These are phyloP conservation scores for Zaprionus davidi DNA, from an alignment of 1,140 invertebrate species.

Conservation along the genomic window DNA sequence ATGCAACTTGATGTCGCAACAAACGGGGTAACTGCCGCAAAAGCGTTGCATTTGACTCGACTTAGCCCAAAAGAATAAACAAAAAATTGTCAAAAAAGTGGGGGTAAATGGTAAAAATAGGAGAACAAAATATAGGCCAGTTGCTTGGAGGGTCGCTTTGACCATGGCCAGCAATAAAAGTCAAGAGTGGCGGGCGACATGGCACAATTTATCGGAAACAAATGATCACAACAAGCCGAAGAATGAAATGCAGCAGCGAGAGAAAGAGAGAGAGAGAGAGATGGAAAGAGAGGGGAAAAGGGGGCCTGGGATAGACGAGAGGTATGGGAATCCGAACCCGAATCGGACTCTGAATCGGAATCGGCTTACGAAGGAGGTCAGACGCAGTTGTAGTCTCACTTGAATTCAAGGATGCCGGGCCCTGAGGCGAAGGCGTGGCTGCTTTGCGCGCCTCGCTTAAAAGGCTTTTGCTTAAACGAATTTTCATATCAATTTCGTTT, in stretches of 20 bases:
- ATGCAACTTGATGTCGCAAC: constrained; percentile 42
- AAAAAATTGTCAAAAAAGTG: constrained; percentile 6
- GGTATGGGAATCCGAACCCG: constrained; percentile 3
- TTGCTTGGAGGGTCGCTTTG: constrained; percentile 36
- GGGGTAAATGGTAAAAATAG: constrained; percentile 5
- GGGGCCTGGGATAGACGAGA: background rate
- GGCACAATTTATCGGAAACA: constrained; percentile 77
- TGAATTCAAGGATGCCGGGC: constrained; percentile 35
- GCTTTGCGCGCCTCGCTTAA: constrained; percentile 34
- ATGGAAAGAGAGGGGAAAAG: constrained; percentile 18
- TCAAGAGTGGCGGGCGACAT: constrained; percentile 76
- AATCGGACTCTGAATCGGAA: constrained; percentile 14
- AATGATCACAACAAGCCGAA: constrained; percentile 72
- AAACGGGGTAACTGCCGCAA: constrained; percentile 34
- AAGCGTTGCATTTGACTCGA: constrained; percentile 28
- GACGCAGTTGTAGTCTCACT: constrained; percentile 15
- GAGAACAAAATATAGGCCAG: constrained; percentile 39
- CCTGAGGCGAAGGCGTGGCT: constrained; percentile 56
- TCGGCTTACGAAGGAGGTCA: constrained; percentile 36
- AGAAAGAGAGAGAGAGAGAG: background rate
- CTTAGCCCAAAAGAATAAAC: constrained; percentile 2
- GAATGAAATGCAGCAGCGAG: background rate
- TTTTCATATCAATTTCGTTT: constrained; percentile 74
- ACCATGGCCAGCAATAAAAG: constrained; percentile 76
- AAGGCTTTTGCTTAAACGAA: constrained; percentile 69